Conservation (phyloP, 2,888 invertebrate genomes). For the Charanyca ferruginea region DNA sequence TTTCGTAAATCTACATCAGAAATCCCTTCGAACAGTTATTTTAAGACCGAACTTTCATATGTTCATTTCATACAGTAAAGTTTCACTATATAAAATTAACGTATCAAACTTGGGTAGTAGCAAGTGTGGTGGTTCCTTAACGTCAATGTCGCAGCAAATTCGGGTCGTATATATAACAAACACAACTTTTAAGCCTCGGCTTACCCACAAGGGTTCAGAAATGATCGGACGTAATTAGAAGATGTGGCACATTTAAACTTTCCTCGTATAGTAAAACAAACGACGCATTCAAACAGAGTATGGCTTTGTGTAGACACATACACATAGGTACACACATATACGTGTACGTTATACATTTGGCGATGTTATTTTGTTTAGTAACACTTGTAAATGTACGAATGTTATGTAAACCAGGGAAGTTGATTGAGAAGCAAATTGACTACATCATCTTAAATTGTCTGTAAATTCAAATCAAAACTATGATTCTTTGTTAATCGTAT, state of each 20-base stretch:
- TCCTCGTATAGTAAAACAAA: constrained; percentile 64
- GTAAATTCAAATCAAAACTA: too few relatives aligned
- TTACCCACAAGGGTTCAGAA: constrained; percentile 60
- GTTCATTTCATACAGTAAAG: constrained; percentile 41
- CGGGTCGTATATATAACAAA: constrained; percentile 53
- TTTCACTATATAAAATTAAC: constrained; percentile 44
- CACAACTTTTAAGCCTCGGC: constrained; percentile 59
- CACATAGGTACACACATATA: constrained; percentile 2
- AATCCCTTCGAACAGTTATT: constrained; percentile 21
- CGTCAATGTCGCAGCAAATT: constrained; percentile 53
- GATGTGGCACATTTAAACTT: constrained; percentile 64
- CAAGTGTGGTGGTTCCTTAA: constrained; percentile 51
- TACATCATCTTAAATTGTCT: neutral
- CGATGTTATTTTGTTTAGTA: constrained; percentile 28
- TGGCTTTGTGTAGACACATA: constrained; percentile 38
- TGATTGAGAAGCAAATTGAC: neutral
- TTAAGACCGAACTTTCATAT: constrained; percentile 30
- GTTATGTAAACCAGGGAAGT: too few relatives aligned
- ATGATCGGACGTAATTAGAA: constrained; percentile 66
- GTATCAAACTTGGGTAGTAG: constrained; percentile 40
- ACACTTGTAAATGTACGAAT: neutral
- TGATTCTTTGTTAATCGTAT: too few relatives aligned
- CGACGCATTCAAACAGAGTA: constrained; percentile 48
- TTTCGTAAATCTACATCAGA: constrained; percentile 13
- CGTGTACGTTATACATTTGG: constrained; percentile 2